These are phyloP conservation scores for Alectura lathami DNA, from an alignment of 2,113 vertebrate species.

Conservation along the genomic window DNA sequence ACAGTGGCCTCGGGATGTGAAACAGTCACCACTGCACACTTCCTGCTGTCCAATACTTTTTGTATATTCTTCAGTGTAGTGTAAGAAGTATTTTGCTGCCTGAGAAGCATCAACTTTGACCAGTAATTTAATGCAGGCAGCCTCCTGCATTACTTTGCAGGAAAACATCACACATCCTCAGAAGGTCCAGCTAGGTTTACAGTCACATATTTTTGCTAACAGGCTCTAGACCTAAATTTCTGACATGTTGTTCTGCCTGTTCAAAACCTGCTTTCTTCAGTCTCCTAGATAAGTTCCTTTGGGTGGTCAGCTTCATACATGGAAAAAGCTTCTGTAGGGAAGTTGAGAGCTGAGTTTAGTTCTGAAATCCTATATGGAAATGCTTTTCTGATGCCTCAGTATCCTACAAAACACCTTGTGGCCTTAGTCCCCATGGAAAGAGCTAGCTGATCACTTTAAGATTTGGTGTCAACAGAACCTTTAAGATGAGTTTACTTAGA, in stretches of 20 bases:
- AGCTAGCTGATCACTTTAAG: neutral
- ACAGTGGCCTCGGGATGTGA: neutral
- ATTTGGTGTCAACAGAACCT: neutral
- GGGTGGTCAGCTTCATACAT: neutral
- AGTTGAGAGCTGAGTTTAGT: neutral
- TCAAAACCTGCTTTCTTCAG: neutral
- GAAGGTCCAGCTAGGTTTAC: neutral
- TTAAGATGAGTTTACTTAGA: neutral
- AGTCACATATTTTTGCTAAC: accelerated
- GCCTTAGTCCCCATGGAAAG: neutral
- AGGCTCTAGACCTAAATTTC: neutral
- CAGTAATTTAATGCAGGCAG: too few relatives aligned
- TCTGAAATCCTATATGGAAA: neutral
- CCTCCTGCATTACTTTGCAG: neutral
- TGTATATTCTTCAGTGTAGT: neutral
- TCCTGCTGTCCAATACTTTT: neutral
- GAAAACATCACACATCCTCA: neutral
- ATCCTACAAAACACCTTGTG: neutral
- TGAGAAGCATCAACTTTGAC: neutral
- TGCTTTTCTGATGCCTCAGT: neutral
- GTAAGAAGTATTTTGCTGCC: neutral
- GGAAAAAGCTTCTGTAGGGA: neutral
- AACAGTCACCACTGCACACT: neutral
- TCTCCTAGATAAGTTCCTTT: neutral
- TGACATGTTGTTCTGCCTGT: neutral